A percentile compares a stretch with the other conserved stretches of the same genome.
Evolutionary conservation across 2,888 invertebrate species (phyloP).

Genomic region (Calliopum simillimum): DNA sequence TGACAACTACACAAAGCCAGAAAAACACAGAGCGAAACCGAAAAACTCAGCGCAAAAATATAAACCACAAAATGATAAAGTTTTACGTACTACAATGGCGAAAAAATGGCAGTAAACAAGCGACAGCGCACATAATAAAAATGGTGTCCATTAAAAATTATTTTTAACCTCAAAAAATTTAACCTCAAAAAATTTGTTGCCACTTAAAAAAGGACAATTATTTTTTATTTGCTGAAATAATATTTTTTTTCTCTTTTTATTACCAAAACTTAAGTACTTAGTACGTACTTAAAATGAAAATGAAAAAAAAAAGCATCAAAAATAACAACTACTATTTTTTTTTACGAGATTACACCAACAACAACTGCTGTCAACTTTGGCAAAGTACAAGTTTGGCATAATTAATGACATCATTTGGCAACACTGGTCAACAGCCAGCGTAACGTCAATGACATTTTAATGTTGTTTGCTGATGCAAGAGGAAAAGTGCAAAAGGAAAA

Average conservation of each 20-base stretch:
- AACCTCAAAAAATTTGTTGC: background rate
- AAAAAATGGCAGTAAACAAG: background rate
- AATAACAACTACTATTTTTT: too few species aligned
- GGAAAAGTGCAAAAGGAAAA: background rate
- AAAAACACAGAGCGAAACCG: background rate
- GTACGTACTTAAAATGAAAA: too few species aligned
- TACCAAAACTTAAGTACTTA: too few species aligned
- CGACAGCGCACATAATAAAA: constrained; percentile 10
- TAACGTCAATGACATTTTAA: constrained; percentile 19
- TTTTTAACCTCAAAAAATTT: constrained; percentile 7
- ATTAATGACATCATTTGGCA: constrained; percentile 18
- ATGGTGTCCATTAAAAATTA: constrained; percentile 1
- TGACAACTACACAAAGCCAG: constrained; percentile 17
- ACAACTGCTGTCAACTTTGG: too few species aligned
- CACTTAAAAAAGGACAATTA: too few species aligned
- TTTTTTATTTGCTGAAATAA: too few species aligned
- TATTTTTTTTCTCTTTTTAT: too few species aligned
- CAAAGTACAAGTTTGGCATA: constrained; percentile 4
- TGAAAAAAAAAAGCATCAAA: too few species aligned
- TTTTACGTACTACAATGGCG: background rate
- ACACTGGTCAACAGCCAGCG: background rate
- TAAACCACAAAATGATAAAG: background rate
- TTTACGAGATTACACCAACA: too few species aligned
- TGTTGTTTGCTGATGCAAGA: background rate
- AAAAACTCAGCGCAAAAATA: background rate